phyloP scores from a whole-genome alignment of 1,140 invertebrate genomes.

The Lordiphosa collinella region DNA sequence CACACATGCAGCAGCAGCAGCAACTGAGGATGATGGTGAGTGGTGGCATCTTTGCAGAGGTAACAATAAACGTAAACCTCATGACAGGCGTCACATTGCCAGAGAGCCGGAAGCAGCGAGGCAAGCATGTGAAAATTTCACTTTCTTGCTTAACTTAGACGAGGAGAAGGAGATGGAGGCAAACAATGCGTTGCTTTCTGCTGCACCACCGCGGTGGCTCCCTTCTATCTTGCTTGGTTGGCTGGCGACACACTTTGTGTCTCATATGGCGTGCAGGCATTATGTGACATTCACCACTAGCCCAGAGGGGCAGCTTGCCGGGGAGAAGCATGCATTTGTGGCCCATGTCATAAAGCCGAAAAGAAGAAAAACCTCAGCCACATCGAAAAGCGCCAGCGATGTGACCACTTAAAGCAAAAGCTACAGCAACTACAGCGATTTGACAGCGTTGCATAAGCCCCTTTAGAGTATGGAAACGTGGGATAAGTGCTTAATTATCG shows the following conservation, averaged over 20 bases:
- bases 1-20: conserved; percentile 29
- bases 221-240: neutral
- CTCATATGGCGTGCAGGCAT: conserved; percentile 22
- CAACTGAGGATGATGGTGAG: conserved; percentile 13
- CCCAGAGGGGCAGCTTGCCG: neutral
- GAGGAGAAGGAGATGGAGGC: neutral
- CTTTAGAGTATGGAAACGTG: too few relatives aligned
- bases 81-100: conserved; percentile 30
- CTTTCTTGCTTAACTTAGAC: conserved; percentile 55
- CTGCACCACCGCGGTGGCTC: neutral
- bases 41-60: conserved; percentile 46
- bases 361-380: conserved; percentile 25
- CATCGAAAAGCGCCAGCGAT: conserved; percentile 44
- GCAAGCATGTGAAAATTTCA: conserved; percentile 61
- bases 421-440: conserved; percentile 9
- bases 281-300: conserved; percentile 37
- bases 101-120: conserved; percentile 44
- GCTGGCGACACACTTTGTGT: conserved; percentile 10
- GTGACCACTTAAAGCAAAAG: conserved; percentile 54
- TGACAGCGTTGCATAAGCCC: conserved; percentile 38
- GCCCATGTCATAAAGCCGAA: conserved; percentile 27
- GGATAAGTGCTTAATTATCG: too few relatives aligned
- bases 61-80: conserved; percentile 64
- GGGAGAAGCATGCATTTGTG: conserved; percentile 10
- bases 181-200: conserved; percentile 7